Evolutionary conservation across 2,113 vertebrate genomes (phyloP).

Genomic region (Alethe castanea): DNA sequence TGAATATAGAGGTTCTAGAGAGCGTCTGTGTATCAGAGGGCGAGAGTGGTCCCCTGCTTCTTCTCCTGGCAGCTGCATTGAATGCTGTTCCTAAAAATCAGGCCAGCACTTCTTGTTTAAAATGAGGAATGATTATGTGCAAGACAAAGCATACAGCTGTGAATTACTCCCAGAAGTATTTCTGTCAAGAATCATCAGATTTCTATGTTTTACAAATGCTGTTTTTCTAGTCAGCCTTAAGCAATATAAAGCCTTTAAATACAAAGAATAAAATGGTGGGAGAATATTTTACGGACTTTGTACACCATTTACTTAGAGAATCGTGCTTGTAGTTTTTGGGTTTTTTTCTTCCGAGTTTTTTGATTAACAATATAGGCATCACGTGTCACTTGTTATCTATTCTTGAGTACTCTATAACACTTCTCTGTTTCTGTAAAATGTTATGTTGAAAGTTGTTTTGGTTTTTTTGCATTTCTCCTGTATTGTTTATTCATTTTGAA

Average conservation of each 20-base stretch:
- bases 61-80: neutral
- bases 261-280: neutral
- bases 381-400: neutral
- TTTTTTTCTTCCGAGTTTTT: neutral
- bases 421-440: neutral
- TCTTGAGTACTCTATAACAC: neutral
- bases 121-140: neutral
- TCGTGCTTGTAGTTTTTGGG: neutral
- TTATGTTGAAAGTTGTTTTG: neutral
- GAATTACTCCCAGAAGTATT: neutral
- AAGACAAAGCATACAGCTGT: neutral
- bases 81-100: neutral
- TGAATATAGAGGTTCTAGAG: neutral
- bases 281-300: neutral
- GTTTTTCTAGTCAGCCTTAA: neutral
- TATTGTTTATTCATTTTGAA: neutral
- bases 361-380: neutral
- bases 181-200: conserved; percentile 19
- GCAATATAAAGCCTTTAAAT: neutral
- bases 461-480: neutral
- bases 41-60: neutral
- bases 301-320: neutral
- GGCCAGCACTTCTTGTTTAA: neutral
- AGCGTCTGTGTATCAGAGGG: neutral
- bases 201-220: neutral